These are phyloP conservation scores for Seira musarum DNA, from an alignment of 2,888 invertebrate genomes.

Conservation along the genomic window DNA sequence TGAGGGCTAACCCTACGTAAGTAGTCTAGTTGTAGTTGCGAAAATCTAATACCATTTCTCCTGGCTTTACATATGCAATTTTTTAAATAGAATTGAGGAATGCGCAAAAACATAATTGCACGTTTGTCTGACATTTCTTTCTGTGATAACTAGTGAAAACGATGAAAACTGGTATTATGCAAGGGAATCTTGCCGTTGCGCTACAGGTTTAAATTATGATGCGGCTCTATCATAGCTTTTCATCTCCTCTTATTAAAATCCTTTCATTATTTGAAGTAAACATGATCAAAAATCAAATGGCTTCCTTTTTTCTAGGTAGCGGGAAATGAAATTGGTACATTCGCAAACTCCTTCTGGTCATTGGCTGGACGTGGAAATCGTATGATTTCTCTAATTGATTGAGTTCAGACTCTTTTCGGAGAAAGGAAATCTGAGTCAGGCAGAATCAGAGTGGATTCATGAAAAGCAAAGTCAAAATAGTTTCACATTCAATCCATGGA, in stretches of 20 bases:
- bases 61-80: neutral
- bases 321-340: neutral
- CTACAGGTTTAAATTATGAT: slow-evolving; percentile 35
- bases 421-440: no score
- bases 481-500: no score
- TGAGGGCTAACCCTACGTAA: slow-evolving; percentile 35
- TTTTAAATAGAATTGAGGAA: slow-evolving; percentile 35
- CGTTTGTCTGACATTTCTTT: slow-evolving; percentile 44
- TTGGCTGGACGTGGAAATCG: neutral
- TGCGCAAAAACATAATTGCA: slow-evolving; percentile 39
- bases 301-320: neutral
- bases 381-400: neutral
- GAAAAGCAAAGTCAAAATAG: no score
- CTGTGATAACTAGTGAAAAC: slow-evolving; percentile 23
- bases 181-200: no score
- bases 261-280: neutral
- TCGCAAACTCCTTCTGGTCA: neutral
- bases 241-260: slow-evolving; percentile 15
- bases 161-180: slow-evolving; percentile 31
- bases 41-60: neutral
- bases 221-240: slow-evolving; percentile 21
- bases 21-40: slow-evolving; percentile 6
- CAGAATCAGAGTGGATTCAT: no score
- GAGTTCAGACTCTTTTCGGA: no score
- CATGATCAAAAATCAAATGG: neutral